These are phyloP conservation scores for Campylomormyrus tamandua DNA, from an alignment of 2,113 vertebrate species.

Conservation along the genomic window DNA sequence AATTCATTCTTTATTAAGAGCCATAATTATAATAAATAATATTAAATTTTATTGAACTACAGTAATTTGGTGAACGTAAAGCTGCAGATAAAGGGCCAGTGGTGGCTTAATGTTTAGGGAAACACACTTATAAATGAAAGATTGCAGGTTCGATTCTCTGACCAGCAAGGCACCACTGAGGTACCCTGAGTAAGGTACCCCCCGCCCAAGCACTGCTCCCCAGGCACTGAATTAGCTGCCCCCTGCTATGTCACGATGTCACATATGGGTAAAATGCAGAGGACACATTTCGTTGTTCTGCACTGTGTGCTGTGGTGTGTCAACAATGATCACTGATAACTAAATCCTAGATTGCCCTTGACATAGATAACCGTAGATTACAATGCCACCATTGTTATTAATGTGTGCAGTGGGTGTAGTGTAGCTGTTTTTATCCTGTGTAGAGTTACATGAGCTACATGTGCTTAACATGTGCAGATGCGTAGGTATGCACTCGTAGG, in stretches of 20 bases:
- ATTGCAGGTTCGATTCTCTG: too few relatives aligned
- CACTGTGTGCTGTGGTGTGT: too few relatives aligned
- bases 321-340: too few relatives aligned
- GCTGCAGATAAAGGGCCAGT: not conserved
- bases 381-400: not conserved
- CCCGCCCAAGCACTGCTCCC: too few relatives aligned
- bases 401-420: not conserved
- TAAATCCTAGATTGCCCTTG: not conserved
- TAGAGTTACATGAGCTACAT: not conserved
- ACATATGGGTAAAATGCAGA: too few relatives aligned
- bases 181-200: too few relatives aligned
- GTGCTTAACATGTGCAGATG: not conserved
- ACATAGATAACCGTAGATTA: not conserved
- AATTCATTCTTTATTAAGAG: not conserved
- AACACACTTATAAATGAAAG: too few relatives aligned
- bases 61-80: not conserved
- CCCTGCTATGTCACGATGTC: too few relatives aligned
- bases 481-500: not conserved
- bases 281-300: too few relatives aligned
- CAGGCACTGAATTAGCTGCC: too few relatives aligned
- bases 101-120: too few relatives aligned
- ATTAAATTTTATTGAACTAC: not conserved
- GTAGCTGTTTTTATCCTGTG: not conserved
- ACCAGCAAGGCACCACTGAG: too few relatives aligned
- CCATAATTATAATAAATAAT: not conserved